These are phyloP conservation scores for Cydia pomonella DNA, from an alignment of 1,140 invertebrate genomes.

Conservation along the genomic window DNA sequence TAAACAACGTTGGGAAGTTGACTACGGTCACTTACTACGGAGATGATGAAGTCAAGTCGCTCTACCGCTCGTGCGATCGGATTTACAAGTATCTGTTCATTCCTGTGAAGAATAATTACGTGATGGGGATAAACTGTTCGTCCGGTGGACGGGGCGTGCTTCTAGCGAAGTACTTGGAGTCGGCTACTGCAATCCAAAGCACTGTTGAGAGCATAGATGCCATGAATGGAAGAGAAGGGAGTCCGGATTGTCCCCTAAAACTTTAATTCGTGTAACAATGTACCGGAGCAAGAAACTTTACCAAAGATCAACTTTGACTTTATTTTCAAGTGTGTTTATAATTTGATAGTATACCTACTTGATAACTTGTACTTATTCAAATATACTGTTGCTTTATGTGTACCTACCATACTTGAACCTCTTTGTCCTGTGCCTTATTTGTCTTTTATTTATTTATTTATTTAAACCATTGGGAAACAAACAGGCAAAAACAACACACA, in stretches of 20 bases:
- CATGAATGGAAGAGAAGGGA: slow-evolving; percentile 66
- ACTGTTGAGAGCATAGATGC: slow-evolving; percentile 58
- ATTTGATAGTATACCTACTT: not conserved
- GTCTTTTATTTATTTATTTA: too few species aligned
- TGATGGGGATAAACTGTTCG: slow-evolving; percentile 71
- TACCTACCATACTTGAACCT: too few species aligned
- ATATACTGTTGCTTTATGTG: not conserved
- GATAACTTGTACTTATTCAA: not conserved
- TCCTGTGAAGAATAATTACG: slow-evolving; percentile 57
- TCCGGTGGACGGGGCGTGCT: slow-evolving; percentile 60
- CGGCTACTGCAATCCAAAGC: slow-evolving; percentile 45
- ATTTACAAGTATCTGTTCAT: slow-evolving; percentile 65
- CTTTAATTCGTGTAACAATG: slow-evolving; percentile 3
- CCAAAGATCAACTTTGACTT: not conserved
- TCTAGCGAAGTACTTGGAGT: slow-evolving; percentile 49
- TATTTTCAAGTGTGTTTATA: not conserved
- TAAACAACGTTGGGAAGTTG: slow-evolving; percentile 53
- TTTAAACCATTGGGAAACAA: too few species aligned
- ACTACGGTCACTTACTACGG: slow-evolving; percentile 59
- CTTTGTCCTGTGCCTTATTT: not conserved
- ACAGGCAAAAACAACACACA: too few species aligned
- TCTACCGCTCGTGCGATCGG: slow-evolving; percentile 56
- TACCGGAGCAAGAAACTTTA: not conserved
- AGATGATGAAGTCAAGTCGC: slow-evolving; percentile 58
- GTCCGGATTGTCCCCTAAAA: slow-evolving; percentile 54